Percentiles rank a stretch among this genome's conserved stretches.
phyloP scores from a whole-genome alignment of 2,113 vertebrate genomes.

The Oncorhynchus clarkii region DNA sequence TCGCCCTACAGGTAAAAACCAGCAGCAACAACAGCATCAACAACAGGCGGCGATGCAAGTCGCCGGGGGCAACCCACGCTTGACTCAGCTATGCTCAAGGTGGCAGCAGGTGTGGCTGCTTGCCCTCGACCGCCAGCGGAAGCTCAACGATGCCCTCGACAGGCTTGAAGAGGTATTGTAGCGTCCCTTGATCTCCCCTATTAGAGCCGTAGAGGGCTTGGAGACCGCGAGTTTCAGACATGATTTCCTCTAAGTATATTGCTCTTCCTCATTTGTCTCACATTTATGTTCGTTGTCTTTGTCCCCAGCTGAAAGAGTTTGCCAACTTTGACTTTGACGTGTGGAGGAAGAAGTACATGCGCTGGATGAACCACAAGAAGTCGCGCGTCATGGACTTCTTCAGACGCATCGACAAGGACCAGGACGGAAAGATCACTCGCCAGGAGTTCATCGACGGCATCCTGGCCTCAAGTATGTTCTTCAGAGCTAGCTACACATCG shows the following conservation, averaged over 20 bases:
- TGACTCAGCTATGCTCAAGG: slow-evolving; percentile 92
- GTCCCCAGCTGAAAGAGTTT: slow-evolving; percentile 89
- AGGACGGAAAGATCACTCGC: slow-evolving; percentile 96
- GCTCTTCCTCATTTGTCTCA: no score
- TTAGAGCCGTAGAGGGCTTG: not conserved
- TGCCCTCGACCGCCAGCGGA: slow-evolving; percentile 92
- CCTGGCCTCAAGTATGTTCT: slow-evolving; percentile 89
- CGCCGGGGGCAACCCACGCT: slow-evolving; percentile 83
- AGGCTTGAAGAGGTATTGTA: slow-evolving; percentile 89
- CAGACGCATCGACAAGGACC: slow-evolving; percentile 98
- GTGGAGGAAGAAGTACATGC: slow-evolving; percentile 99
- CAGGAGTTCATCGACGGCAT: slow-evolving; percentile 99
- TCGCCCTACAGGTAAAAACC: slow-evolving; percentile 59
- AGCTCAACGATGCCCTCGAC: slow-evolving; percentile 93
- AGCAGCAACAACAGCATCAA: slow-evolving; percentile 56
- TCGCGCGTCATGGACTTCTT: slow-evolving; percentile 99
- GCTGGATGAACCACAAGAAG: slow-evolving; percentile 99
- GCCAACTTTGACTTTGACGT: slow-evolving; percentile 99
- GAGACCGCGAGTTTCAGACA: no score
- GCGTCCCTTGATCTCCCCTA: not conserved
- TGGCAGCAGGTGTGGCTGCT: slow-evolving; percentile 99
- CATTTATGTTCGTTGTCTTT: not conserved
- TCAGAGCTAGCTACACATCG: no score
- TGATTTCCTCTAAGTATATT: no score
- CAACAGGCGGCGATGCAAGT: slow-evolving; percentile 72